A percentile compares a stretch with the other conserved stretches of the same genome.
Conservation (phyloP, 1,140 invertebrate genomes). For the Nephotettix cincticeps region DNA sequence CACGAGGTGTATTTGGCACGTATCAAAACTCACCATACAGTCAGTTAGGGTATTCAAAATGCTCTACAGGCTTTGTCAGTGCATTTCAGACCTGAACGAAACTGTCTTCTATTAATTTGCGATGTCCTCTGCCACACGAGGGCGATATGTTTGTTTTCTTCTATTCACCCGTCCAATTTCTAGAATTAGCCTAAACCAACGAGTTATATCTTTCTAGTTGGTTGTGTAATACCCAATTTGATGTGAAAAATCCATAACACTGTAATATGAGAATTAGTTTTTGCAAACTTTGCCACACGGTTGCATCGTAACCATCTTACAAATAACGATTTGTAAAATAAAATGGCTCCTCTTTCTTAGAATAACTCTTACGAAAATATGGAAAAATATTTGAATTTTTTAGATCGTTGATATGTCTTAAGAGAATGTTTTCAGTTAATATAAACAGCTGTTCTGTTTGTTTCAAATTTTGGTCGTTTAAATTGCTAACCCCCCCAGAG, state of each 20-base stretch:
- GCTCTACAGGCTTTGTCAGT: slow-evolving; percentile 1
- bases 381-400: too few relatives aligned
- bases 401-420: too few relatives aligned
- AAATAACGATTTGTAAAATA: too few relatives aligned
- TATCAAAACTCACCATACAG: slow-evolving; percentile 13
- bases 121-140: slow-evolving; percentile 3
- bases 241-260: slow-evolving; percentile 17
- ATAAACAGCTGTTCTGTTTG: too few relatives aligned
- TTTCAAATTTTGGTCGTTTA: too few relatives aligned
- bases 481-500: too few relatives aligned
- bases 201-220: slow-evolving; percentile 19
- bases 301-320: too few relatives aligned
- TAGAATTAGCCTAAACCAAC: slow-evolving; percentile 29
- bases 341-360: too few relatives aligned
- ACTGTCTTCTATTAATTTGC: slow-evolving; percentile 26
- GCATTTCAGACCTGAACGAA: neutral
- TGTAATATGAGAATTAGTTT: slow-evolving; percentile 17
- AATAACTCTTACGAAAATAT: too few relatives aligned
- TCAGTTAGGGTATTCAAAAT: slow-evolving; percentile 15
- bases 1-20: slow-evolving; percentile 22
- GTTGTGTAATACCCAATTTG: slow-evolving; percentile 24
- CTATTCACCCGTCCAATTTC: slow-evolving; percentile 23
- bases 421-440: too few relatives aligned
- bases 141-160: slow-evolving; percentile 15
- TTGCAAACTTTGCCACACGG: neutral